Evolutionary conservation across 1,140 invertebrate genomes (phyloP).

Genomic region (Papilio polytes): DNA sequence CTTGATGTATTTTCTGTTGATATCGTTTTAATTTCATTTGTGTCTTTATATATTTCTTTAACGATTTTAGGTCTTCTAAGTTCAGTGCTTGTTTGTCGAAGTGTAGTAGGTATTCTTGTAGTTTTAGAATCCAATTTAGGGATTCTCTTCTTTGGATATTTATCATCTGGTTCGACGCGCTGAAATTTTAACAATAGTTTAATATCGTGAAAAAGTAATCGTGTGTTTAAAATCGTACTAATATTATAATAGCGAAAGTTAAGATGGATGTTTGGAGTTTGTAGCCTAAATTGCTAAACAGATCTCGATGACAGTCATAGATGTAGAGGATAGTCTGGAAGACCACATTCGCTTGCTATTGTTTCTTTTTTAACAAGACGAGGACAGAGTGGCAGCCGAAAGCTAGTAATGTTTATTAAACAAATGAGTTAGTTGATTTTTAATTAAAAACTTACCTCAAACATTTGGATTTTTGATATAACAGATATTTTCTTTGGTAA

Average conservation of each 20-base stretch:
- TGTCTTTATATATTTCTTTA: slow-evolving; percentile 48
- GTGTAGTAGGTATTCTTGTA: not conserved
- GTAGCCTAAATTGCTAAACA: no score
- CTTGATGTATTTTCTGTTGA: not conserved
- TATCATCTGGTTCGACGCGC: slow-evolving; percentile 37
- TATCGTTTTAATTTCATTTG: not conserved
- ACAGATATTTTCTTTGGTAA: slow-evolving; percentile 62
- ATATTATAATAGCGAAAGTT: no score
- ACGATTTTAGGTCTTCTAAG: slow-evolving; percentile 46
- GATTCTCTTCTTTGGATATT: slow-evolving; percentile 20
- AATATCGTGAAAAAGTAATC: no score
- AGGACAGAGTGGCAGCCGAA: no score
- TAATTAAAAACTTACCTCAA: slow-evolving; percentile 62
- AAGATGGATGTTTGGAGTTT: no score
- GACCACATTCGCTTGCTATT: no score
- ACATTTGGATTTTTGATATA: slow-evolving; percentile 69
- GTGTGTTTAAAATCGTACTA: no score
- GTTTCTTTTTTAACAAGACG: no score
- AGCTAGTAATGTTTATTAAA: no score
- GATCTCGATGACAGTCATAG: no score
- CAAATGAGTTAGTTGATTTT: no score
- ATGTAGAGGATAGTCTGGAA: no score
- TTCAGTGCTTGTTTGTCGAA: slow-evolving; percentile 14
- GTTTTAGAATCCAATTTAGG: slow-evolving; percentile 39
- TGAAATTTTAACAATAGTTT: slow-evolving; percentile 29